A percentile compares a stretch with the other conserved stretches of the same genome.
Evolutionary conservation across 2,888 invertebrate species (phyloP).

Genomic region (Onthophagus sagittarius): DNA sequence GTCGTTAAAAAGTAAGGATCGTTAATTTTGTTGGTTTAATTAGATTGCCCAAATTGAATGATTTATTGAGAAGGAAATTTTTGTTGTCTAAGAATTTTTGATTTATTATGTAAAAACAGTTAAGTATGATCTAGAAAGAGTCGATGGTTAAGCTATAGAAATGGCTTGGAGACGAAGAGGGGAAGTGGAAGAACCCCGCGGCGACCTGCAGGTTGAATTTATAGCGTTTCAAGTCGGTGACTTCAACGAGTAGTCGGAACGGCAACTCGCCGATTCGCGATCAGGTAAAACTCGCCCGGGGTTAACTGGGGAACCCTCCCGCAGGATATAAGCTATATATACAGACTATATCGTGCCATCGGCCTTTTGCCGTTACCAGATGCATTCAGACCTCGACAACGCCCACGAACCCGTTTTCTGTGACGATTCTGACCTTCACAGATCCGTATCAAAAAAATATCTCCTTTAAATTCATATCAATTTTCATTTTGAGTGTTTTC

Average conservation of each 20-base stretch:
- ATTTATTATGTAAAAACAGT: neutral
- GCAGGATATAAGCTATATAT: constrained; percentile 37
- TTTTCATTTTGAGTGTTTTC: neutral
- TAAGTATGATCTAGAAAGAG: neutral
- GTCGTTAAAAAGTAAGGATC: too few species aligned
- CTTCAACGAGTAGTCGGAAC: constrained; percentile 20
- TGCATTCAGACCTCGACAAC: constrained; percentile 9
- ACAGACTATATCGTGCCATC: neutral
- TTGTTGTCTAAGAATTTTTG: too few species aligned
- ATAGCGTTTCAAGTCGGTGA: constrained; percentile 14
- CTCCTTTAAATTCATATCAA: neutral
- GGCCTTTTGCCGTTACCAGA: constrained; percentile 14
- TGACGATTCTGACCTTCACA: neutral
- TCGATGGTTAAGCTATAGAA: neutral
- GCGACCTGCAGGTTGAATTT: neutral
- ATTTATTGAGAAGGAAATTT: too few species aligned
- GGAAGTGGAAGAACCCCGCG: neutral
- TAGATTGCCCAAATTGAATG: too few species aligned
- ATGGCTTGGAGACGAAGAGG: neutral
- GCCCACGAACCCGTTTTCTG: constrained; percentile 1
- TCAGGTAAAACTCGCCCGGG: constrained; percentile 38
- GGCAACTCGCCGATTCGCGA: constrained; percentile 6
- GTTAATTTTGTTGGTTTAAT: too few species aligned
- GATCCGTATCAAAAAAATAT: constrained; percentile 1
- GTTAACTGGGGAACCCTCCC: constrained; percentile 49